Base-by-base conservation (phyloP, 2,888 invertebrate genomes). In the Amphipoea lucens region DNA sequence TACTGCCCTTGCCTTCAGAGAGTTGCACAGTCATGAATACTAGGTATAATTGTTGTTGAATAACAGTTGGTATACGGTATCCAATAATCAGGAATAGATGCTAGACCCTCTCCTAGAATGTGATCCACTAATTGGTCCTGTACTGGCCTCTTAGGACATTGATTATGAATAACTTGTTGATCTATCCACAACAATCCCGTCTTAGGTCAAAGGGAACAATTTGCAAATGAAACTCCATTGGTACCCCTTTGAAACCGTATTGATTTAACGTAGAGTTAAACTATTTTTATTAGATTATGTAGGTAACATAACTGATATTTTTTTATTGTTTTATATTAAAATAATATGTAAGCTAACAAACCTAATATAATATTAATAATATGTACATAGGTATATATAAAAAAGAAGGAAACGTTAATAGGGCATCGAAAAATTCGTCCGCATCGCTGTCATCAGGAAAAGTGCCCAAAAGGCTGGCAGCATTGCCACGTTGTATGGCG, bases 131-230 rank as follows among this genome's bases (percentile, higher is more conserved):
- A 57, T 57, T 29, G 23, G 17, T 79, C 4, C 12, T 29, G 12
- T 48, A 48, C 45, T 40, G 36, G 45, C 12, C 23, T 57, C 45
- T 40, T 29, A 29, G 20, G 45, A 4, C 3, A 73, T 63, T 29
- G 17, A 65, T 17, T 12, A 65, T 14, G 20, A 81, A 7, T 54
- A 40, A 36, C 54, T 74, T 48, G 45, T 57, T 74, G 40, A 57
- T 9, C 11, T 42, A n/a, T 40, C 45, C 17, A 48, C 36, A 54
- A 23, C 20, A 45, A 63, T 54, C 36, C 45, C 23, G 29, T 23
- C 11, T 7, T 14, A 65, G 3, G 17, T n/a, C 48, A 82, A 23
- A 65, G 9, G 17, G 9, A 54, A 17, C 66, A 14, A 40, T 48
- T 68, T 3, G 23, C 45, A 51, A 36, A 7, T 48, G 5, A 40